Evolutionary conservation across 2,113 vertebrate genomes (phyloP), one percentile per base, ranked within the genome.

Genomic region (Rhizomys pruinosus): DNA sequence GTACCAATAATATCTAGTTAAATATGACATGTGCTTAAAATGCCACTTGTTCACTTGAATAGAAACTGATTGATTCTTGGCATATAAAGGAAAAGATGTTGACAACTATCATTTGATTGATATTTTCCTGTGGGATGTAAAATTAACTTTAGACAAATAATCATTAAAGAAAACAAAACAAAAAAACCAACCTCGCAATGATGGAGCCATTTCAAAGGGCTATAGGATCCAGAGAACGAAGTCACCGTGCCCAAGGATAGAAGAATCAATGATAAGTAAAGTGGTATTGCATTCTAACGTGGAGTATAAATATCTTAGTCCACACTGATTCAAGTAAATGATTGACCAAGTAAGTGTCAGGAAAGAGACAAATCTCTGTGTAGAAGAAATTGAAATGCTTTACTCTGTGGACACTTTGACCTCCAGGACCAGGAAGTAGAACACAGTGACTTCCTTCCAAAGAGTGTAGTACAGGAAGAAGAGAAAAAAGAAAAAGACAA

Each of bases 81-180:
- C 8, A 61, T 52, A 77, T 6, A 29, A 11, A 90, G 22, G 7
- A 91, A 84, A 87, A 81, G 55, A 87, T 77, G 63, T 9, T 86
- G 19, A 22, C 63, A 63, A 78, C 17, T 47, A 73, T 44, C 17
- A 64, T 89, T 87, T 34, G 12, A 72, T 68, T 84, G n/a, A 92
- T 84, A 82, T 84, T 87, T 89, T 82, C 44, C 52, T 59, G 34
- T 76, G 29, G 34, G 66, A 73, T 68, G 84, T 76, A 66, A 12
- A 90, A 61, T 93, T 86, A 89, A 80, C 59, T 81, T 81, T 42
- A 88, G 66, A 91, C 44, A 90, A 94, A 84, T 42, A 76, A 79
- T 29, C 68, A 76, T 87, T 27, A 55, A 69, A 66, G 27, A 42
- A 90, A 57, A 72, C 47, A 68, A 88, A 47, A 76, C 57, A 82